These are phyloP conservation scores for Philopotamus ludificatus DNA, from an alignment of 1,140 invertebrate genomes.

Conservation along the genomic window DNA sequence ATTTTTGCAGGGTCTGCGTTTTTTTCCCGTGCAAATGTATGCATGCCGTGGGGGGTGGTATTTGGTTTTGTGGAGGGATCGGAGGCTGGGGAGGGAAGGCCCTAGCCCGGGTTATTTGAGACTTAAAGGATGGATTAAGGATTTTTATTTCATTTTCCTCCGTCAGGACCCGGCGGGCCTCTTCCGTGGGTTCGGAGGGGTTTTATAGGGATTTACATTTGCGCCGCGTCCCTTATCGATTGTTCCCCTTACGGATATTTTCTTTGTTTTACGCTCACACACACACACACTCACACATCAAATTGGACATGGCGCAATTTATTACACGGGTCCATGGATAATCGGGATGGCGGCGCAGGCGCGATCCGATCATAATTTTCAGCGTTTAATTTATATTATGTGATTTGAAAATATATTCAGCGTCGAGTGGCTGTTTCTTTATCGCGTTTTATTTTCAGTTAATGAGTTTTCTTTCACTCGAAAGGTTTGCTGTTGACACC, in stretches of 20 bases:
- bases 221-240: constrained; percentile 28
- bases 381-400: not conserved
- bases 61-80: constrained; percentile 9
- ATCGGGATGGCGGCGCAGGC: too few relatives aligned
- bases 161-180: constrained; percentile 10
- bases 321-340: too few relatives aligned
- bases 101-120: constrained; percentile 28
- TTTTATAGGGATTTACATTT: constrained; percentile 25
- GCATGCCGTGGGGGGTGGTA: constrained; percentile 17
- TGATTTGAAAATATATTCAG: not conserved
- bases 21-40: constrained; percentile 15
- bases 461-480: constrained; percentile 31
- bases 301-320: too few relatives aligned
- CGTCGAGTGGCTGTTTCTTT: constrained; percentile 27
- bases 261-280: constrained; percentile 19
- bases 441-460: constrained; percentile 41
- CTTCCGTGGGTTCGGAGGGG: constrained; percentile 7
- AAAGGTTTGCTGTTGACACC: constrained; percentile 37
- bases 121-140: constrained; percentile 37
- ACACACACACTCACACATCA: not conserved
- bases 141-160: constrained; percentile 39
- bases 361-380: not conserved
- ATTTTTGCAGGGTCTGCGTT: too few relatives aligned
- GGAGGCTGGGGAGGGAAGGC: constrained; percentile 9
- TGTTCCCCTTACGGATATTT: constrained; percentile 25